Base-by-base conservation (phyloP, 1,140 invertebrate genomes). In the Cydia fagiglandana region DNA sequence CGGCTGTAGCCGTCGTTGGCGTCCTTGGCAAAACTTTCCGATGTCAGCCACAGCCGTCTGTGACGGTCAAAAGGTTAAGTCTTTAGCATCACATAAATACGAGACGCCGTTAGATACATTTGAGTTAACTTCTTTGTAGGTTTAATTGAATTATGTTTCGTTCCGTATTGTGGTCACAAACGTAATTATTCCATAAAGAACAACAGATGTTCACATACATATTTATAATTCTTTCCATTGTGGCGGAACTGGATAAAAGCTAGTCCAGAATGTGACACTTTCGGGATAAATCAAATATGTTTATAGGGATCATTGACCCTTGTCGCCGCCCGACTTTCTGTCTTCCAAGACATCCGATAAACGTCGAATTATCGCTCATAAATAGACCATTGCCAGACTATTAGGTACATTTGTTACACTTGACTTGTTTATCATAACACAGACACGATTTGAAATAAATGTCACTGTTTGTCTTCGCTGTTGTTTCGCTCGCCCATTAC, bases 361-460 rank as follows among this genome's bases (percentile, higher is more conserved):
- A 76, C 73, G 53, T 76, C 73, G 64, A 77, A 78, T 78, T 77
- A 75, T 75, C 53, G 50, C n/a, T 73, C 75, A 80, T 77, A 74
- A 76, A 76, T 77, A 77, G 64, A 56, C 64, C 68, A 15, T 70
- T 47, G 64, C 17, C 53, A 70, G 41, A n/a, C 56, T 77, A 74
- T 77, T 66, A 17, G 7, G n/a, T 17, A 53, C 70, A 70, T 64
- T 56, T 20, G 56, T 66, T 20, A 50, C 53, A 70, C n/a, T 41
- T 70, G 15, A 70, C 30, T 41, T 17, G 34, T 41, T 34, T 70
- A 38, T n/a, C 66, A 15, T 34, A 66, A 64, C 13, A 64, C 64
- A 61, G 56, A 24, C 56, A 2, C 20, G 10, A 24, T 61, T 61
- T 61, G 17, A 61, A 61, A 61, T 61, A 61, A 61, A 61, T 61